These are phyloP conservation scores for Anagrus nilaparvatae DNA, from an alignment of 1,140 invertebrate species.

Conservation along the genomic window DNA sequence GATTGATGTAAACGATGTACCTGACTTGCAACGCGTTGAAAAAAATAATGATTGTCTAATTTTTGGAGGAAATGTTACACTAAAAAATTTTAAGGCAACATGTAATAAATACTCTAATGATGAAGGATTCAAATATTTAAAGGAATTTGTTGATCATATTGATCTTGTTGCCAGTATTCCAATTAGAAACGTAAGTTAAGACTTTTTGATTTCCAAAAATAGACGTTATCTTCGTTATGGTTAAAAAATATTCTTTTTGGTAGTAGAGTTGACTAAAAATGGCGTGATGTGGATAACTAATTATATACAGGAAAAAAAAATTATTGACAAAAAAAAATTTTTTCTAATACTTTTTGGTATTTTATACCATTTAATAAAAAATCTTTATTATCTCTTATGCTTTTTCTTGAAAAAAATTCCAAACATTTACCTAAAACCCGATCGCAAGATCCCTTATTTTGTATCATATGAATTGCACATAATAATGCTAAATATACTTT, in stretches of 20 bases:
- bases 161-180: conserved; percentile 62
- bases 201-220: neutral
- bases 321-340: too few species aligned
- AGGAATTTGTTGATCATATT: conserved; percentile 50
- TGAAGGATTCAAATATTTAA: conserved; percentile 46
- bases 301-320: too few species aligned
- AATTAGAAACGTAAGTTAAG: conserved; percentile 59
- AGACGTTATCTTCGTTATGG: neutral
- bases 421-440: too few species aligned
- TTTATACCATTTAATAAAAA: too few species aligned
- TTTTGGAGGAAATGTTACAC: conserved; percentile 53
- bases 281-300: too few species aligned
- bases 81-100: conserved; percentile 53
- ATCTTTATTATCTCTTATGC: too few species aligned
- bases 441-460: too few species aligned
- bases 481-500: neutral
- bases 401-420: too few species aligned
- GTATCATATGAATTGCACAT: too few species aligned
- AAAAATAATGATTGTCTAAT: conserved; percentile 42
- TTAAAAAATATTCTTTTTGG: too few species aligned
- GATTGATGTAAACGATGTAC: conserved; percentile 63
- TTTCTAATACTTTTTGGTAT: too few species aligned
- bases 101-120: conserved; percentile 45
- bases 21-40: conserved; percentile 46
- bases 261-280: too few species aligned